Base-by-base conservation (phyloP, 2,888 invertebrate species). In the Eristalinus sepulchralis region DNA sequence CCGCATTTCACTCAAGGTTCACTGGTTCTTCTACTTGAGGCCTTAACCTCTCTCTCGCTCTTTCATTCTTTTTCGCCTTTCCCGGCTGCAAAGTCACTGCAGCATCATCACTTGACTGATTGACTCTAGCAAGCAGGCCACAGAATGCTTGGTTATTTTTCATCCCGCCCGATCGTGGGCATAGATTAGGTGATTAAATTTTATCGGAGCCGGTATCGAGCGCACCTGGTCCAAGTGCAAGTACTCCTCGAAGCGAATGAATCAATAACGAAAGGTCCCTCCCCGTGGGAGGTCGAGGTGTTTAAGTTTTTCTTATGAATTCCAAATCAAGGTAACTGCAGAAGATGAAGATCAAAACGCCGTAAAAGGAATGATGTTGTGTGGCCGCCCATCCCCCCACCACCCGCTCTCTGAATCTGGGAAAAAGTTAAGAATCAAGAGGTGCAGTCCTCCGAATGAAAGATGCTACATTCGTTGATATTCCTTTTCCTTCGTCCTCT, bases 1-100 rank as follows among this genome's bases (percentile, higher is more conserved):
- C 83, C 73, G 78, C 73, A 83, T 83, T 78, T 64, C 77, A 77
- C 64, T 78, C 85, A 81, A 85, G 81, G 85, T 81, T 77, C 66
- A 11, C 27, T 22, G 2, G 22, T 36, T n/a, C 70, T 24, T 9
- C 64, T 47, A 5, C 36, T 64, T 47, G 47, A 47, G 47, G 47
- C 47, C 47, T 47, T 47, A 47, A 47, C 47, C 59, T 20, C 39
- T 64, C 64, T 5, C 53, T 4, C 27, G 36, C 53, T 8, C 17
- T 47, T 27, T 27, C 27, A 27, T 27, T 27, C n/a, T 27, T 27
- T 27, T 27, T 5, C 27, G 5, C 5, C 27, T 5, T 27, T 3
- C 27, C 5, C 27, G 2, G 27, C 8, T 64, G 78, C 68, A 77
- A 82, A 78, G 85, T 81, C 77, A 85, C 84, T 85, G 77, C 85